Evolutionary conservation across 2,888 invertebrate species (phyloP), one percentile per base, ranked within the genome.

Genomic region (Parascotia fuliginaria): DNA sequence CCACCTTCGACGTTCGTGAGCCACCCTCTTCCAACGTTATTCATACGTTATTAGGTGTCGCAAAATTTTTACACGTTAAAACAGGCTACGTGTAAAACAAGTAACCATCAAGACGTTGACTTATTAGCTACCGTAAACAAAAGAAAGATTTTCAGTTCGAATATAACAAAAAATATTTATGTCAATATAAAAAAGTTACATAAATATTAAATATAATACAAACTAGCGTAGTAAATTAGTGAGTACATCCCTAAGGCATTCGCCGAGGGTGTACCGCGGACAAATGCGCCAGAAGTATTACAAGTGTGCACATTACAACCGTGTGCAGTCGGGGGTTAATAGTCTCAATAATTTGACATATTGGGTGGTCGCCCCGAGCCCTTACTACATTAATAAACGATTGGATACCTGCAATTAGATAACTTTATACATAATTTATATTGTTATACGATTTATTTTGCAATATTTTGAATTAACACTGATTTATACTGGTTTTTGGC

Each of bases 331-430:
- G 50, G 55, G 59, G 69, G 66, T 60, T 65, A 67, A 72, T 76
- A 74, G 76, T 69, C 70, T 72, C 67, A 72, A 74, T 77, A 79
- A 80, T 79, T 79, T 81, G 77, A 81, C 77, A 75, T 78, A 78
- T 77, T 66, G 73, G 62, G 65, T 69, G 69, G 70, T 15, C 49
- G 34, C 31, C 24, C 31, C 34, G 19, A 15, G 14, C 5, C 13
- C 27, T 11, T 28, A 33, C 19, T 13, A 12, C 42, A 65, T 64
- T 55, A 37, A 63, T 63, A 51, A 55, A 24, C 22, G 27, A 64
- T 41, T 39, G 27, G 44, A 55, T 62, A 66, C 59, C 36, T 34
- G 24, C 14, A 15, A 37, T 51, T 60, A 63, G 13, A 44, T 51
- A 42, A 37, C 32, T 40, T 28, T 43, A 15, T 14, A 9, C 22